Conservation (phyloP, 2,113 vertebrate species). For the Monopterus albus region DNA sequence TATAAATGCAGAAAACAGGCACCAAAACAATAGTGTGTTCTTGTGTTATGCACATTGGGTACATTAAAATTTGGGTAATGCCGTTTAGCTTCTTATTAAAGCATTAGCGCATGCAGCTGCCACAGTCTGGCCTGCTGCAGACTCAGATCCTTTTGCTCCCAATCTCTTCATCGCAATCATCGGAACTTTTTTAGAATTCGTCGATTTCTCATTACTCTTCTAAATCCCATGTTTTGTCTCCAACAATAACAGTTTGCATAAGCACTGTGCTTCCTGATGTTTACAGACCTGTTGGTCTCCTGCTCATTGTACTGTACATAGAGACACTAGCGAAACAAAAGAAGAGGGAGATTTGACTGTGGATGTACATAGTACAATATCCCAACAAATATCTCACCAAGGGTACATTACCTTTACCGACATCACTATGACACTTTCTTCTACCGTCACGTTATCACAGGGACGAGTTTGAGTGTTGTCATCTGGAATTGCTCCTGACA, state of each 20-base stretch:
- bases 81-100: neutral
- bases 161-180: no score
- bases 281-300: no score
- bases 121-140: neutral
- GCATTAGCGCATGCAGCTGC: constrained; percentile 5
- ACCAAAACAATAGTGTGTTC: no score
- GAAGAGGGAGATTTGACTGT: neutral
- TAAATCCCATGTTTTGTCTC: neutral
- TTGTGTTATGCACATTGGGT: no score
- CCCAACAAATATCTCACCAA: no score
- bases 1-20: no score
- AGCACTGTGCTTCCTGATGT: constrained; percentile 14
- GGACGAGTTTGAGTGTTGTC: constrained; percentile 32
- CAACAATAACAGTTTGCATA: neutral
- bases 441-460: constrained; percentile 36
- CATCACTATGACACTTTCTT: neutral
- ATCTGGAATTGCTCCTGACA: constrained; percentile 15
- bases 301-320: no score
- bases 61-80: no score
- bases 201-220: neutral
- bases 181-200: no score
- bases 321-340: neutral
- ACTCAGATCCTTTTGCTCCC: no score
- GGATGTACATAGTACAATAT: neutral
- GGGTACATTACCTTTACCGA: no score